A percentile compares a stretch with the other conserved stretches of the same genome.
These are phyloP conservation scores for Phrynocephalus versicolor DNA, from an alignment of 2,113 vertebrate genomes.

Conservation along the genomic window DNA sequence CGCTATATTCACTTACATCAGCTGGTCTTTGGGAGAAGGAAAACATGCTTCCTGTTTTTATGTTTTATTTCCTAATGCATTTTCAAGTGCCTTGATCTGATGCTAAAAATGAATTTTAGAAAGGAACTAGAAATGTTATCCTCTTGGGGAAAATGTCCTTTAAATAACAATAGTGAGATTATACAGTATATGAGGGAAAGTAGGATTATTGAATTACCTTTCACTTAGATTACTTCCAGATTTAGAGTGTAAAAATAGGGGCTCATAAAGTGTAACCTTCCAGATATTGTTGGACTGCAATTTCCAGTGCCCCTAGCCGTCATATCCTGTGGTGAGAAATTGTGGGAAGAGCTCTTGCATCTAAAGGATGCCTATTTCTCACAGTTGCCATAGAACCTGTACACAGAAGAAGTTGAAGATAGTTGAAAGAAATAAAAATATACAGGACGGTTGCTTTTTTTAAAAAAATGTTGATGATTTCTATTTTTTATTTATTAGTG, in stretches of 20 bases:
- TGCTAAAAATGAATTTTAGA: not conserved
- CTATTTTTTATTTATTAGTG: not conserved
- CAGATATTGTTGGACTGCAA: not conserved
- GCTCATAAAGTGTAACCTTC: not conserved
- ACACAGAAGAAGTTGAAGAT: no score
- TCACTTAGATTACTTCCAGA: not conserved
- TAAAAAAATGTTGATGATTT: rapidly evolving
- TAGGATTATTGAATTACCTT: not conserved
- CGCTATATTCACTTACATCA: slow-evolving; percentile 45
- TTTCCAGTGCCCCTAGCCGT: not conserved
- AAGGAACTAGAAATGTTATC: slow-evolving; percentile 14
- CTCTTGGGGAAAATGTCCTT: not conserved
- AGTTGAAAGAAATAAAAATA: slow-evolving; percentile 13
- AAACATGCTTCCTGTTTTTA: slow-evolving; percentile 25
- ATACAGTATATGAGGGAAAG: not conserved
- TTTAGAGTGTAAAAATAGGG: not conserved
- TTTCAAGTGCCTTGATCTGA: slow-evolving; percentile 36
- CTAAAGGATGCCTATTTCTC: no score
- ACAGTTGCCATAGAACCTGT: no score
- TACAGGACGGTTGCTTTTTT: not conserved
- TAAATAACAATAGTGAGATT: no score
- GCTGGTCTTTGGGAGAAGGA: slow-evolving; percentile 29
- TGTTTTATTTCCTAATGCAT: slow-evolving; percentile 6
- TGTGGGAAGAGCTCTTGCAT: no score
- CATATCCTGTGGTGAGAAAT: no score